Evolutionary conservation across 1,140 invertebrate genomes (phyloP).

Genomic region (Bombyx mori): DNA sequence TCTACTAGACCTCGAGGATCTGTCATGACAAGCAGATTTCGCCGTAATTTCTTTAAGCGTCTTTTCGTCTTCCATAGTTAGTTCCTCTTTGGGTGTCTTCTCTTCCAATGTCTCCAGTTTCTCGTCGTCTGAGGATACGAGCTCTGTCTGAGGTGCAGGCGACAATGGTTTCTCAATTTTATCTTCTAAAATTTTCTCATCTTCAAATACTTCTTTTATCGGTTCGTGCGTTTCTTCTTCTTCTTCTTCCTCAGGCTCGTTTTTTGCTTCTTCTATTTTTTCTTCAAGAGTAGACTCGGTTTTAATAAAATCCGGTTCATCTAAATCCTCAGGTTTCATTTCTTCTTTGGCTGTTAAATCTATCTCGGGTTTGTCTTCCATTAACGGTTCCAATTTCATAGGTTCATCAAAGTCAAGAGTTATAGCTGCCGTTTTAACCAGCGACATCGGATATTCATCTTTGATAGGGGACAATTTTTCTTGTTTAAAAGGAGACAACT

Average conservation of each 20-base stretch:
- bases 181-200: conserved; percentile 19
- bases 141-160: not conserved
- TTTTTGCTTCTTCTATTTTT: conserved; percentile 21
- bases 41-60: conserved; percentile 43
- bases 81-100: conserved; percentile 17
- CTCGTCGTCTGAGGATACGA: conserved; percentile 27
- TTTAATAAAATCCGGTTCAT: conserved; percentile 56
- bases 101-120: conserved; percentile 27
- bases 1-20: conserved; percentile 55
- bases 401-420: conserved; percentile 21
- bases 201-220: conserved; percentile 9
- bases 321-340: conserved; percentile 50
- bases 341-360: conserved; percentile 57
- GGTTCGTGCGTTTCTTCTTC: conserved; percentile 18
- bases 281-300: conserved; percentile 31
- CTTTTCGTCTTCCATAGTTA: conserved; percentile 37
- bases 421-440: conserved; percentile 29
- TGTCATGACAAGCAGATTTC: conserved; percentile 57
- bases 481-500: conserved; percentile 20
- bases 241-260: conserved; percentile 16
- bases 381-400: conserved; percentile 30
- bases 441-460: conserved; percentile 49
- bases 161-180: not conserved
- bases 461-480: conserved; percentile 15
- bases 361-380: conserved; percentile 45